These are phyloP conservation scores for Diplodus sargus DNA, from an alignment of 2,797 vertebrate genomes.

Conservation along the genomic window DNA sequence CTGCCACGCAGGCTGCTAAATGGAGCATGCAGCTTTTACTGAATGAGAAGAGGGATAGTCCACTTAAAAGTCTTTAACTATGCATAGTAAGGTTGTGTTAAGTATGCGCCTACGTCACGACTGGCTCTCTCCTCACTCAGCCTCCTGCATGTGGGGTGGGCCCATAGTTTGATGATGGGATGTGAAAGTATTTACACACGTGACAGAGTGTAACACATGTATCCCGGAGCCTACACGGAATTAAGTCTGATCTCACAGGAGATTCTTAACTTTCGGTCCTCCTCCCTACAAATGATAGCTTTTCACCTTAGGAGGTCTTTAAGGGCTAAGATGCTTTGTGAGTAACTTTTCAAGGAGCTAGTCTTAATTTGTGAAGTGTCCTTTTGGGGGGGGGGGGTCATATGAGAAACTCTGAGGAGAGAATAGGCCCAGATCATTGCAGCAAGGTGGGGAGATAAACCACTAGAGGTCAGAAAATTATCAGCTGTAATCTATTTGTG, in stretches of 20 bases:
- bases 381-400: too few relatives aligned
- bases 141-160: background rate
- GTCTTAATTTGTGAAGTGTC: too few relatives aligned
- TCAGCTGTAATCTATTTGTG: too few relatives aligned
- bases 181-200: constrained; percentile 4
- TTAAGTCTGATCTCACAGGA: background rate
- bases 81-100: background rate
- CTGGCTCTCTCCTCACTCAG: background rate
- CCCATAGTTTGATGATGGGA: constrained; percentile 14
- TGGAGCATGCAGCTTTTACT: background rate
- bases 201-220: background rate
- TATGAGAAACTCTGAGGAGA: too few relatives aligned
- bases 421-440: background rate
- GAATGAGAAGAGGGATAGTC: constrained; percentile 18
- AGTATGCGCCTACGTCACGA: constrained; percentile 24
- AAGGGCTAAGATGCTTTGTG: too few relatives aligned
- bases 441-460: background rate
- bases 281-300: too few relatives aligned
- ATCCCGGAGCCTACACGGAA: background rate
- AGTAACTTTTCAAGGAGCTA: too few relatives aligned
- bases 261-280: background rate
- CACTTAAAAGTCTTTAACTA: background rate
- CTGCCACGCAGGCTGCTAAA: constrained; percentile 48
- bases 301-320: too few relatives aligned
- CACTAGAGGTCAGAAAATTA: too few relatives aligned